These are phyloP conservation scores for Ardeotis arabs DNA, from an alignment of 2,113 vertebrate species.

Conservation along the genomic window DNA sequence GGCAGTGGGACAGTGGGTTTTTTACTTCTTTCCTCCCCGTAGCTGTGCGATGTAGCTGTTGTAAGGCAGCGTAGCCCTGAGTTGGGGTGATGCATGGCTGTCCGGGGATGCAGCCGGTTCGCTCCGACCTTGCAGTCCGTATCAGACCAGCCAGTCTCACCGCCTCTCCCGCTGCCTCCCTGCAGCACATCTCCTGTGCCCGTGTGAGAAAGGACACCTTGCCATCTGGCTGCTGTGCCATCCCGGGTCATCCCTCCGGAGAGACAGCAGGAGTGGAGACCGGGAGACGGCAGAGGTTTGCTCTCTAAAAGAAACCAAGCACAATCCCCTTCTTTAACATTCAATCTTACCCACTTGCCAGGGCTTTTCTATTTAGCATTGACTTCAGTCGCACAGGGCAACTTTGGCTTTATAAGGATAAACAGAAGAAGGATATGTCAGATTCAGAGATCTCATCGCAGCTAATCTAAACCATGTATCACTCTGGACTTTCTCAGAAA, in stretches of 20 bases:
- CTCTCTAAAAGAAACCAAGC: background rate
- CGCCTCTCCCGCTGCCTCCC: background rate
- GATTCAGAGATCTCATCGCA: background rate
- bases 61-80: background rate
- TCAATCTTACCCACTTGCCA: background rate
- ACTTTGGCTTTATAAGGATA: background rate
- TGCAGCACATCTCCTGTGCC: background rate
- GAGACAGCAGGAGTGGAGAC: background rate
- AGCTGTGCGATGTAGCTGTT: background rate
- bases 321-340: background rate
- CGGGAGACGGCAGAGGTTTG: background rate
- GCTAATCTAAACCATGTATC: background rate
- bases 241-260: background rate
- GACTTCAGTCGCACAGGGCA: background rate
- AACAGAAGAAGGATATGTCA: background rate
- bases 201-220: fast-evolving
- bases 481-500: background rate
- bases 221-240: too few relatives aligned
- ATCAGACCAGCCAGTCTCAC: too few relatives aligned
- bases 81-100: fast-evolving
- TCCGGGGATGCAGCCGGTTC: background rate
- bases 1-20: background rate
- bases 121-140: background rate
- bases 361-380: background rate
- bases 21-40: background rate